These are phyloP conservation scores for Carettochelys insculpta DNA, from an alignment of 2,113 vertebrate genomes.

Conservation along the genomic window DNA sequence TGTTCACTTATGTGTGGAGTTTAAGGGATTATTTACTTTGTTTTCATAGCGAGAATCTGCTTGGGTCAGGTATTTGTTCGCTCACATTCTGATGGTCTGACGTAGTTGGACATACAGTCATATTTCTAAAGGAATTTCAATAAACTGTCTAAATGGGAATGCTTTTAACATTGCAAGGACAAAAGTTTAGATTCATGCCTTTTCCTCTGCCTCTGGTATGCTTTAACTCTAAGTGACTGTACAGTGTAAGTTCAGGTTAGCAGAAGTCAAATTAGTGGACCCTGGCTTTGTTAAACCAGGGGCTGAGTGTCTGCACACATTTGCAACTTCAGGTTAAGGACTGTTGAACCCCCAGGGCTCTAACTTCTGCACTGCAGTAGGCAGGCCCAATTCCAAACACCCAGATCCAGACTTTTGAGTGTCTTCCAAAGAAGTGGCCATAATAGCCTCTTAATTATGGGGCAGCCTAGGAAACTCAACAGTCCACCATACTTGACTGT, in stretches of 20 bases:
- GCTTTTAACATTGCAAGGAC: neutral
- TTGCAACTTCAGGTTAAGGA: neutral
- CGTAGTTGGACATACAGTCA: neutral
- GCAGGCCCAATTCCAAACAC: neutral
- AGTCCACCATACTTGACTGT: neutral
- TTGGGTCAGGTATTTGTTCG: neutral
- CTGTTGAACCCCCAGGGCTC: too few species aligned
- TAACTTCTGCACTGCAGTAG: too few species aligned
- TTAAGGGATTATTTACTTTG: neutral
- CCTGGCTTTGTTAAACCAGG: neutral
- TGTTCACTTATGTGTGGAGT: neutral
- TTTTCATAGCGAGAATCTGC: neutral
- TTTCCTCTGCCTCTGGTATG: neutral
- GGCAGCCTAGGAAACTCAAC: neutral
- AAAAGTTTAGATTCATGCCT: neutral
- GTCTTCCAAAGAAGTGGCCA: neutral
- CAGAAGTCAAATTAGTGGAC: neutral
- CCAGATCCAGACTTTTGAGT: neutral
- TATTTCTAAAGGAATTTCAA: neutral
- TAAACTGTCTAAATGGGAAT: neutral
- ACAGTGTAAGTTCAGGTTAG: neutral
- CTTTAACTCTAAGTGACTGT: fast-evolving
- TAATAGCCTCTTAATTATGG: neutral
- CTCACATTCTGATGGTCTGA: neutral
- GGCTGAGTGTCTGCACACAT: neutral